A percentile compares a stretch with the other conserved stretches of the same genome.
Conservation (phyloP, 2,113 vertebrate genomes). For the Pelvicachromis taeniatus region DNA sequence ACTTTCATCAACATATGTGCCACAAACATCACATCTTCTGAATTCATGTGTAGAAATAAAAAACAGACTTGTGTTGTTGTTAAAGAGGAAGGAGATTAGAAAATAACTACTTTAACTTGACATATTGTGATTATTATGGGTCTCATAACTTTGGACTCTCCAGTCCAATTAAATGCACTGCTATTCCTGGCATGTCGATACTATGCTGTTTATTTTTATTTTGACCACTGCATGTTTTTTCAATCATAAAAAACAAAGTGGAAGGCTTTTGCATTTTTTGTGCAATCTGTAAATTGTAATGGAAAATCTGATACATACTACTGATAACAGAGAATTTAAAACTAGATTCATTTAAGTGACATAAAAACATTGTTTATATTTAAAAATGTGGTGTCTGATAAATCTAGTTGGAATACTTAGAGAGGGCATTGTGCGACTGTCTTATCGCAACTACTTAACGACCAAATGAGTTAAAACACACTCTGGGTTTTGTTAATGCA, state of each 20-base stretch:
- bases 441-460: background rate
- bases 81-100: background rate
- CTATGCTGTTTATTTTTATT: background rate
- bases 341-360: background rate
- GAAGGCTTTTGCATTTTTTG: background rate
- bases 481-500: background rate
- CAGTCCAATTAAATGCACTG: background rate
- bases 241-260: background rate
- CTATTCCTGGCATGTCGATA: background rate
- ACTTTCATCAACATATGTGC: background rate
- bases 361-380: background rate
- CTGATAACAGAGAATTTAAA: background rate
- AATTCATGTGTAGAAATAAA: background rate
- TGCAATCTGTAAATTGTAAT: background rate
- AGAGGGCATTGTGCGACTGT: background rate
- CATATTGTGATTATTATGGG: background rate
- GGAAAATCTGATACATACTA: background rate
- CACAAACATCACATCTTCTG: background rate
- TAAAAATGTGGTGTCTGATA: fast-evolving
- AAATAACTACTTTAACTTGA: background rate
- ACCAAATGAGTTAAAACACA: background rate
- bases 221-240: too few species aligned
- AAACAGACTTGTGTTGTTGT: background rate
- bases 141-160: background rate
- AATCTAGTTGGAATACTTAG: background rate